These are phyloP conservation scores for Lates japonicus DNA, from an alignment of 2,797 vertebrate species.

Conservation along the genomic window DNA sequence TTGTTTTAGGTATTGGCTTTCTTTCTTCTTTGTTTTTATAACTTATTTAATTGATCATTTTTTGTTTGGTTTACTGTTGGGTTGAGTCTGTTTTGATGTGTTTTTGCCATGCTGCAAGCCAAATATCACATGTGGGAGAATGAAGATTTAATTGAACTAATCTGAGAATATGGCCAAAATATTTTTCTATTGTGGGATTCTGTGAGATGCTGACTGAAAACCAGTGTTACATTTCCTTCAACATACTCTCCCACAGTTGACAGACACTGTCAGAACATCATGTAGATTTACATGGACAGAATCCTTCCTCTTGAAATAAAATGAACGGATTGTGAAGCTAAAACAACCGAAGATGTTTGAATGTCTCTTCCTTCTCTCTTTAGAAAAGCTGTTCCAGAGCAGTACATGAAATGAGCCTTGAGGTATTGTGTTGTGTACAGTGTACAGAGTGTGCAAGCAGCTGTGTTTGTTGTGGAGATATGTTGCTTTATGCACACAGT, in stretches of 20 bases:
- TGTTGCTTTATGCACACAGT: slow-evolving; percentile 21
- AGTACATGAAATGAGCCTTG: slow-evolving; percentile 21
- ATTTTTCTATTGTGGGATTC: no score
- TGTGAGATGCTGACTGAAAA: no score
- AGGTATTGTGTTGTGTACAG: slow-evolving; percentile 15
- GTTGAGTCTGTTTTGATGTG: no score
- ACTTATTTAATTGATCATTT: no score
- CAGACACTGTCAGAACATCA: neutral
- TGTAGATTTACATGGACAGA: neutral
- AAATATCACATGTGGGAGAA: no score
- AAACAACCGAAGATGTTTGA: slow-evolving; percentile 7
- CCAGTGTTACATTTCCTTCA: no score
- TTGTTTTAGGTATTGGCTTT: no score
- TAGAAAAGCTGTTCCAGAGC: slow-evolving; percentile 14
- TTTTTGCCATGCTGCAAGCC: no score
- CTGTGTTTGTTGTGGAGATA: slow-evolving; percentile 39
- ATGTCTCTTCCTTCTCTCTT: neutral
- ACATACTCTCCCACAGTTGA: neutral
- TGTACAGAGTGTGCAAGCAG: slow-evolving; percentile 7
- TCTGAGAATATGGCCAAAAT: no score
- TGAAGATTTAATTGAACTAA: no score
- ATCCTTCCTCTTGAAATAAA: neutral
- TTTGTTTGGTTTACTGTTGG: no score
- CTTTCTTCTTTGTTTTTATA: no score
- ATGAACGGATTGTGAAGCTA: neutral